Base-by-base conservation (phyloP, 2,888 invertebrate genomes). In the Epinotia bilunana region DNA sequence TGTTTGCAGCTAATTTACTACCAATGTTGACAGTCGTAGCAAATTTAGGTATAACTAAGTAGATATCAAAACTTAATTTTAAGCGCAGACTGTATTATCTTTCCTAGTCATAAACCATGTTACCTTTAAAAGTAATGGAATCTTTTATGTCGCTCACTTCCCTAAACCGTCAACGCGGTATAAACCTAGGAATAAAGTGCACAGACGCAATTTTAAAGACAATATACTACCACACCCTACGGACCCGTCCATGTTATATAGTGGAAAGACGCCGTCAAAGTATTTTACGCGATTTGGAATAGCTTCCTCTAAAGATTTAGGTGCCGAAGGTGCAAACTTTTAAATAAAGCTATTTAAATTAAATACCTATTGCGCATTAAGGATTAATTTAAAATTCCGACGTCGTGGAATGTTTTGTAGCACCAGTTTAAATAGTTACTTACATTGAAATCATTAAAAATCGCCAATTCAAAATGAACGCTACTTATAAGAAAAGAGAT, bases 121-220 rank as follows among this genome's bases (percentile, higher is more conserved):
- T n/a, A 58, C 43, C 46, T 76, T n/a, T 73, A 57, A 61, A 68
- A 18, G 58, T 72, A 72, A 84, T 85, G 83, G 86, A 86, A 86
- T 85, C 82, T 81, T 86, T 86, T 83, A 84, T 81, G 83, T 84
- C 81, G 81, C 82, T 83, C 80, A 84, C 83, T 88, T 87, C 85
- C 86, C 82, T 84, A 85, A 84, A 85, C 83, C 84, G 81, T 82
- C 81, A 81, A 78, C 79, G 76, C 76, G 78, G 82, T 81, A 78
- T 83, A 86, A 87, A 75, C 65, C 28, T 20, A 49, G 53, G 55
- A n/a, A 75, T 71, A 67, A 74, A 75, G 71, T 67, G 75, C 75
- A 87, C 88, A 88, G 81, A 86, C 78, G 83, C 83, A 83, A 84
- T 87, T 86, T 85, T 83, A 83, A 84, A 87, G 87, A 88, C 87